These are phyloP conservation scores for Sarotherodon lohbergeri DNA, from an alignment of 2,113 vertebrate genomes.

Conservation along the genomic window DNA sequence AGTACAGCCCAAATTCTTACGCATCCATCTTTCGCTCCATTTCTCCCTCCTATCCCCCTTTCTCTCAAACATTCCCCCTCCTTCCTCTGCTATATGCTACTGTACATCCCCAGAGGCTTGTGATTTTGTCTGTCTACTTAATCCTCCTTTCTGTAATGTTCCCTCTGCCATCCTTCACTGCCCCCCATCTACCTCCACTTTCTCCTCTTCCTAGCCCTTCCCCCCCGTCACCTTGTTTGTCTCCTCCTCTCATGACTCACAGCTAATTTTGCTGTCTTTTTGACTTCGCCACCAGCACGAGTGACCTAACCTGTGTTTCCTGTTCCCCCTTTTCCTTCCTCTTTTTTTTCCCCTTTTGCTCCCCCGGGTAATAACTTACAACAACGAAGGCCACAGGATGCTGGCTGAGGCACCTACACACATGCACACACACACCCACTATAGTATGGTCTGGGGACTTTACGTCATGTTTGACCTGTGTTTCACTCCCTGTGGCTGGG, in stretches of 20 bases:
- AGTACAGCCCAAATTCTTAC: constrained; percentile 42
- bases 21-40: constrained; percentile 45
- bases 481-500: constrained; percentile 28
- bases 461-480: constrained; percentile 51
- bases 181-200: not conserved
- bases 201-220: not conserved
- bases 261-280: not conserved
- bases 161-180: not conserved
- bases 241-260: not conserved
- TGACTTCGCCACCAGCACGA: not conserved
- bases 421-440: not conserved
- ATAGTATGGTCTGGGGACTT: constrained; percentile 19
- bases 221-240: not conserved
- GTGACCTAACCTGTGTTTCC: constrained; percentile 14
- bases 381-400: constrained; percentile 28
- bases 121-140: not conserved
- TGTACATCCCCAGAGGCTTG: constrained; percentile 11
- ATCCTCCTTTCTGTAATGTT: constrained; percentile 3
- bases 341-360: not conserved
- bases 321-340: not conserved
- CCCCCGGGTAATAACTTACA: constrained; percentile 31
- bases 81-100: not conserved
- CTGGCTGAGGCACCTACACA: constrained; percentile 6
- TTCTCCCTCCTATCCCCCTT: not conserved
- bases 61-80: not conserved